Conservation (phyloP, 2,797 vertebrate species). For the Paguma larvata region DNA sequence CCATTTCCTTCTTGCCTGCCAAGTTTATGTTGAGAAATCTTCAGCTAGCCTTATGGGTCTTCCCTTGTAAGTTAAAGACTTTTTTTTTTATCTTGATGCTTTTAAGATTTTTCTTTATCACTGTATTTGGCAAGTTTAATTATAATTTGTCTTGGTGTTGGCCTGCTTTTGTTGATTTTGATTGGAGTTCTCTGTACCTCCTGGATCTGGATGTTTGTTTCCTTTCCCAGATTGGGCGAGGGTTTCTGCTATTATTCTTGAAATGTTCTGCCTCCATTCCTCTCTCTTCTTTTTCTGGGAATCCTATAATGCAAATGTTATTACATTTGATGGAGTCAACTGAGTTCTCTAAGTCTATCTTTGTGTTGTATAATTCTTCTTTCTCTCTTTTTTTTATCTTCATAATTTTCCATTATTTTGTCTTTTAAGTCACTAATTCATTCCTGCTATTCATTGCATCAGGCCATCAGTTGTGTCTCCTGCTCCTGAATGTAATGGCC, state of each 20-base stretch:
- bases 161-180: background rate
- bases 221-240: background rate
- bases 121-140: background rate
- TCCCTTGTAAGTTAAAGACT: background rate
- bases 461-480: background rate
- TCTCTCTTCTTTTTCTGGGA: background rate
- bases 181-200: background rate
- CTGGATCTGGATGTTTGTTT: background rate
- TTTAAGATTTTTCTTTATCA: background rate
- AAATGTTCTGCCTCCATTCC: background rate
- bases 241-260: background rate
- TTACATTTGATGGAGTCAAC: background rate
- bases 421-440: background rate
- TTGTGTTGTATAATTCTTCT: background rate
- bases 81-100: background rate
- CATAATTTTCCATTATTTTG: background rate
- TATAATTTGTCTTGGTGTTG: background rate
- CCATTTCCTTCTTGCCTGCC: background rate
- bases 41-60: background rate
- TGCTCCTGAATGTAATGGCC: background rate
- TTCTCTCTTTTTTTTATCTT: background rate
- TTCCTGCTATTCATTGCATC: background rate
- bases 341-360: background rate
- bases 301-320: background rate
- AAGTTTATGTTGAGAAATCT: background rate